Conservation (phyloP, 2,797 vertebrate genomes). For the Eospalax fontanierii region DNA sequence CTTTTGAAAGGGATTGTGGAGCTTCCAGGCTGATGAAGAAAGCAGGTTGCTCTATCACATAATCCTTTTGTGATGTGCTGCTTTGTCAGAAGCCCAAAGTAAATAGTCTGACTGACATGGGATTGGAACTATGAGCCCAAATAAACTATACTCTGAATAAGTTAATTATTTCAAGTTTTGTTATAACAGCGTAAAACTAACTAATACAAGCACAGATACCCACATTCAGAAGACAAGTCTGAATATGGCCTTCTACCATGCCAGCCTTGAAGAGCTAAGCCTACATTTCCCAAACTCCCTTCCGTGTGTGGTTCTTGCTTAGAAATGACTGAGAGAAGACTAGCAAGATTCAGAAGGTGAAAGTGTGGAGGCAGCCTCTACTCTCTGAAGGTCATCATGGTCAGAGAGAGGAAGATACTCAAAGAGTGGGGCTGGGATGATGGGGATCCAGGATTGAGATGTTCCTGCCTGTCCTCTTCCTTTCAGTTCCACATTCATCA, state of each 20-base stretch:
- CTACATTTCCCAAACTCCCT: neutral
- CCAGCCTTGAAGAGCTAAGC: neutral
- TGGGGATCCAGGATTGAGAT: too few relatives aligned
- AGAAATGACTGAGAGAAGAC: neutral
- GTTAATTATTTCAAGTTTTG: neutral
- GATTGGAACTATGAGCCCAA: neutral
- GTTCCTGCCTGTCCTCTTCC: neutral
- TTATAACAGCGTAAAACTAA: neutral
- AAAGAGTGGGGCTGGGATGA: neutral
- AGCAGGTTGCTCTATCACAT: too few relatives aligned
- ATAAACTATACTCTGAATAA: neutral
- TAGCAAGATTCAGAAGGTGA: neutral
- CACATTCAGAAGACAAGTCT: neutral
- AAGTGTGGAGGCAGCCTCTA: neutral
- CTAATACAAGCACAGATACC: neutral
- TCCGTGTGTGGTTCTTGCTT: neutral
- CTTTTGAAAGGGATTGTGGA: neutral
- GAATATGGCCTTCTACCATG: neutral
- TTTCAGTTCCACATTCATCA: accelerated
- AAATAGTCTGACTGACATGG: neutral
- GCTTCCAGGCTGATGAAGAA: neutral
- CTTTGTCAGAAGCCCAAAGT: neutral
- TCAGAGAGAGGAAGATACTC: neutral
- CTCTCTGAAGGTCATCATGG: neutral
- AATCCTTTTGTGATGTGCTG: neutral